Conservation (phyloP, 2,888 invertebrate genomes). For the Polyploca ridens region DNA sequence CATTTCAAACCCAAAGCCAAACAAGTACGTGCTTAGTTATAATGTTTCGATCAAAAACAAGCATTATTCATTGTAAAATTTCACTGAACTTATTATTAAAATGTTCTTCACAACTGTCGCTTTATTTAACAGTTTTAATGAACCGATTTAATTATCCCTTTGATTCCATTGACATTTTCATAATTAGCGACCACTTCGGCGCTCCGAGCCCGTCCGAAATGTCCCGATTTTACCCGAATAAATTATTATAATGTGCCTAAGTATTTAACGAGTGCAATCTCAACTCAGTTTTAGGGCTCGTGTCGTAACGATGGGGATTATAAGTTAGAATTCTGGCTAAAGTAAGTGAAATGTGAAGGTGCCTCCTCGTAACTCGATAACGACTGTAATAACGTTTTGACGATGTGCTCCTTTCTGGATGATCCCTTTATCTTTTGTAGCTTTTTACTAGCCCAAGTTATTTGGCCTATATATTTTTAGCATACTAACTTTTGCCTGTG, state of each 20-base stretch:
- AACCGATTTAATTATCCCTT: neutral
- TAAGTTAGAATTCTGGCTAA: neutral
- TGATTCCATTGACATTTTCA: neutral
- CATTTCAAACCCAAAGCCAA: too few relatives aligned
- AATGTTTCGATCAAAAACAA: too few relatives aligned
- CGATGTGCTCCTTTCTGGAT: neutral
- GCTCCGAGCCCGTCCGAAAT: neutral
- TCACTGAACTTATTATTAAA: too few relatives aligned
- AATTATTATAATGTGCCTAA: constrained; percentile 1
- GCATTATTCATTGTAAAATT: too few relatives aligned
- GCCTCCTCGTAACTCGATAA: neutral
- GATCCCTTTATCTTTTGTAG: constrained; percentile 2
- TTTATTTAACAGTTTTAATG: neutral
- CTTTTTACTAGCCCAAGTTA: neutral
- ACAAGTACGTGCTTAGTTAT: too few relatives aligned
- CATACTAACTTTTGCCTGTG: too few relatives aligned
- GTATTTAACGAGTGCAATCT: neutral
- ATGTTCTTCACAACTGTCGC: too few relatives aligned
- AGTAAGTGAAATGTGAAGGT: neutral
- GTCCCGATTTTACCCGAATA: neutral
- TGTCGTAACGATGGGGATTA: neutral
- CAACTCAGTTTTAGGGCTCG: neutral
- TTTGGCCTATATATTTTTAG: too few relatives aligned
- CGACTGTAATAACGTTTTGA: neutral
- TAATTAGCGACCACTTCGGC: neutral